Conservation (phyloP, 1,140 invertebrate species). For the Panagrolaimus sp. region DNA sequence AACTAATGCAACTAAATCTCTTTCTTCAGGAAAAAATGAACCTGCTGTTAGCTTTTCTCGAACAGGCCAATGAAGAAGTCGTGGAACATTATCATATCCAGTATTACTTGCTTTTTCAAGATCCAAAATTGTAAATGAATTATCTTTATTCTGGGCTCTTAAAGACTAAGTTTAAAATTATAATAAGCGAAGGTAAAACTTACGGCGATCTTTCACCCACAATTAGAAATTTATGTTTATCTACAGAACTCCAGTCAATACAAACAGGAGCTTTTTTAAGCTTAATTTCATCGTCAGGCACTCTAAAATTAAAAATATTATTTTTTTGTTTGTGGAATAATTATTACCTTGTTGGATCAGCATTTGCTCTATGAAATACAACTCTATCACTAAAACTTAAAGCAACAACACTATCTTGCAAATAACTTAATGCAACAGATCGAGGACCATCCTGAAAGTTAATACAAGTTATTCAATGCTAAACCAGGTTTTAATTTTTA, state of each 20-base stretch:
- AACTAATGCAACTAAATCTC: neutral
- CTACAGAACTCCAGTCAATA: slow-evolving; percentile 2
- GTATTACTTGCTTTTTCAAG: neutral
- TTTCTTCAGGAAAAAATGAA: slow-evolving; percentile 3
- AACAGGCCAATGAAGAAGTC: slow-evolving; percentile 9
- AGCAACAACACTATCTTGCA: neutral
- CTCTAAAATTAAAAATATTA: neutral
- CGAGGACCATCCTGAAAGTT: neutral
- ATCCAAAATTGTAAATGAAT: slow-evolving; percentile 1
- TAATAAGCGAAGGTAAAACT: too few species aligned
- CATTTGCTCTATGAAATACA: slow-evolving; percentile 2
- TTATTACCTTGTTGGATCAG: neutral
- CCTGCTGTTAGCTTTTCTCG: slow-evolving; percentile 1
- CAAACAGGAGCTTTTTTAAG: neutral
- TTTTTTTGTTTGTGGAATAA: neutral
- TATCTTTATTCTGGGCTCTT: neutral
- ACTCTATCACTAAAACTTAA: neutral
- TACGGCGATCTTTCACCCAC: neutral
- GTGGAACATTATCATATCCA: neutral
- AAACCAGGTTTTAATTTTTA: neutral
- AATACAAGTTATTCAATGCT: neutral
- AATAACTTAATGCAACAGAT: neutral
- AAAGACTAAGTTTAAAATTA: neutral
- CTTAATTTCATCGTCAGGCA: neutral
- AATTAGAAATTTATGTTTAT: slow-evolving; percentile 3